These are phyloP conservation scores for Orius laevigatus DNA, from an alignment of 1,140 invertebrate genomes.

Conservation along the genomic window DNA sequence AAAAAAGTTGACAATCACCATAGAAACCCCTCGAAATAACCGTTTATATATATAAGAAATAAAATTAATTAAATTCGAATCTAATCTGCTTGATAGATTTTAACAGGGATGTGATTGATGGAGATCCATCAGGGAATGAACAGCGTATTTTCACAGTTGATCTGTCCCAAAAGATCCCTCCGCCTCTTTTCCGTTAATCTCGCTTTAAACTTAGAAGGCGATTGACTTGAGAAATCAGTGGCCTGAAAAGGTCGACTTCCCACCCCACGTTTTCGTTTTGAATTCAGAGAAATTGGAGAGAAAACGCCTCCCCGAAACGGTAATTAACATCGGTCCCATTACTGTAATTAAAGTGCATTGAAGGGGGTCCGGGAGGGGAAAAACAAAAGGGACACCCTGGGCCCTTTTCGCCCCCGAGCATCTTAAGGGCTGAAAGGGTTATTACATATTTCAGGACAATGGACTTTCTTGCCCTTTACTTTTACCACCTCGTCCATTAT, in stretches of 20 bases:
- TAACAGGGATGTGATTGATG: no score
- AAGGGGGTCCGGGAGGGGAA: neutral
- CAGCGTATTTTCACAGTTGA: conserved; percentile 9
- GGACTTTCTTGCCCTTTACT: neutral
- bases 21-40: no score
- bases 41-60: no score
- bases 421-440: conserved; percentile 7
- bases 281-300: conserved; percentile 7
- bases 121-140: no score
- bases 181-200: no score
- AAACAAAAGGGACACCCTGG: neutral
- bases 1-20: no score
- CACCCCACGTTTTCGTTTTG: conserved; percentile 3
- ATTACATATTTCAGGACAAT: conserved; percentile 10
- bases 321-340: conserved; percentile 10
- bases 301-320: neutral
- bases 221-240: conserved; percentile 8
- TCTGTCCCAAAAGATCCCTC: conserved; percentile 5
- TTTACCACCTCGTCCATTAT: conserved; percentile 8
- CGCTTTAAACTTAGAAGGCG: no score
- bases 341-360: conserved; percentile 9
- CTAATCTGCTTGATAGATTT: no score
- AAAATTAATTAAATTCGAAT: no score
- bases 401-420: neutral
- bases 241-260: conserved; percentile 6